Evolutionary conservation across 37 sponge, comb jelly and placozoan genomes (phyloP).

Genomic region (Sycon ciliatum): DNA sequence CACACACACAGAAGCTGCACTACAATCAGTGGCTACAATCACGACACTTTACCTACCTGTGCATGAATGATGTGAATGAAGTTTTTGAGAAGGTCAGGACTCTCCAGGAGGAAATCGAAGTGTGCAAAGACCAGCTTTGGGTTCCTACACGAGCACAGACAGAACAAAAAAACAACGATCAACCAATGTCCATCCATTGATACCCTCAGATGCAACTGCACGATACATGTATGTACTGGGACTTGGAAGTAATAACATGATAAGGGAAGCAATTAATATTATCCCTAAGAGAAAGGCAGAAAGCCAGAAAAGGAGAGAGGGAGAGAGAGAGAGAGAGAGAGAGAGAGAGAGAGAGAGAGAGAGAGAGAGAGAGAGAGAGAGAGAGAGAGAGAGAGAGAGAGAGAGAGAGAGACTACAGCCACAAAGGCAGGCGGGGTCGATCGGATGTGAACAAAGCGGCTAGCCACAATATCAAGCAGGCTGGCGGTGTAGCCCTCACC

Average conservation of each 20-base stretch:
- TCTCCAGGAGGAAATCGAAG: constrained; percentile 75
- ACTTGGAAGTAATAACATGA: neutral
- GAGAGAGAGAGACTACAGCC: neutral
- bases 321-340: constrained; percentile 1
- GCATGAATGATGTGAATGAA: constrained; percentile 63
- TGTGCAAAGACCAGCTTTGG: constrained; percentile 77
- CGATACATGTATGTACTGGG: neutral
- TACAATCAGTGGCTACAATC: neutral
- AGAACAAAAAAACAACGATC: no score
- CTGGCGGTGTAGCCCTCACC: constrained; percentile 28
- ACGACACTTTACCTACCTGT: constrained; percentile 10
- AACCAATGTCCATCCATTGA: no score
- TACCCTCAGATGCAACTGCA: neutral
- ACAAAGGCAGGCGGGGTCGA: neutral
- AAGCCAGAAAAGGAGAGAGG: neutral
- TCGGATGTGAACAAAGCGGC: neutral
- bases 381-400: neutral
- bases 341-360: neutral
- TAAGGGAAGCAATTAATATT: neutral
- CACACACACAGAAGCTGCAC: neutral
- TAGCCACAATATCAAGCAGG: neutral
- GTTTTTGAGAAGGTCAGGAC: constrained; percentile 41
- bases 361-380: neutral
- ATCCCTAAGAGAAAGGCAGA: neutral
- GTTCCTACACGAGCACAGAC: constrained; percentile 40